Percentiles rank a stretch among this genome's conserved stretches.
These are phyloP conservation scores for Ciona savignyi DNA, from an alignment of 23 tunicate genomes.

Conservation along the genomic window DNA sequence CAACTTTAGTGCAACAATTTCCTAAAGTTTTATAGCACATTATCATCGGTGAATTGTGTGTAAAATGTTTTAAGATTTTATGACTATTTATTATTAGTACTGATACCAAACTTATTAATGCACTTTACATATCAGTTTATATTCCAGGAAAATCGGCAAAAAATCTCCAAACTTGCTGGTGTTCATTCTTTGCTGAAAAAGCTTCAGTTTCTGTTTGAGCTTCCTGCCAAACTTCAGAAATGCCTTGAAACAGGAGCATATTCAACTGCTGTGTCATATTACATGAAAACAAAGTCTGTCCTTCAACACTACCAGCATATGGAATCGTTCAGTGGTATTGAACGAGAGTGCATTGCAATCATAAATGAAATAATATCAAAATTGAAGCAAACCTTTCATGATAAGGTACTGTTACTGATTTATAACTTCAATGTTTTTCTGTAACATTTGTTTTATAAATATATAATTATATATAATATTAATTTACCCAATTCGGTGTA, in stretches of 20 bases:
- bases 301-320: constrained; percentile 82
- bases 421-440: background rate
- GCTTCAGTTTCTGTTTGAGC: constrained; percentile 90
- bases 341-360: constrained; percentile 63
- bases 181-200: constrained; percentile 79
- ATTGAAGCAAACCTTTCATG: constrained; percentile 75
- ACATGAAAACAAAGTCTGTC: constrained; percentile 64
- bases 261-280: constrained; percentile 80
- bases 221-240: constrained; percentile 69
- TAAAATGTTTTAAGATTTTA: too few species aligned
- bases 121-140: too few species aligned
- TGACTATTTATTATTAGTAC: too few species aligned
- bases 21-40: too few species aligned
- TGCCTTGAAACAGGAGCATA: constrained; percentile 76
- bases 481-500: too few species aligned
- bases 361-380: constrained; percentile 58
- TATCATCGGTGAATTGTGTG: too few species aligned
- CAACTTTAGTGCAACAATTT: too few species aligned
- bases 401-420: constrained; percentile 27
- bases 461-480: too few species aligned
- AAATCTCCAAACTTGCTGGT: constrained; percentile 78
- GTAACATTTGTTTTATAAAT: background rate
- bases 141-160: constrained; percentile 56
- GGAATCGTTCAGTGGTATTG: constrained; percentile 93
- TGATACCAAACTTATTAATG: too few species aligned